Percentiles rank a stretch among this genome's conserved stretches.
Conservation (phyloP, 2,797 vertebrate genomes). For the Rhabdomys pumilio region DNA sequence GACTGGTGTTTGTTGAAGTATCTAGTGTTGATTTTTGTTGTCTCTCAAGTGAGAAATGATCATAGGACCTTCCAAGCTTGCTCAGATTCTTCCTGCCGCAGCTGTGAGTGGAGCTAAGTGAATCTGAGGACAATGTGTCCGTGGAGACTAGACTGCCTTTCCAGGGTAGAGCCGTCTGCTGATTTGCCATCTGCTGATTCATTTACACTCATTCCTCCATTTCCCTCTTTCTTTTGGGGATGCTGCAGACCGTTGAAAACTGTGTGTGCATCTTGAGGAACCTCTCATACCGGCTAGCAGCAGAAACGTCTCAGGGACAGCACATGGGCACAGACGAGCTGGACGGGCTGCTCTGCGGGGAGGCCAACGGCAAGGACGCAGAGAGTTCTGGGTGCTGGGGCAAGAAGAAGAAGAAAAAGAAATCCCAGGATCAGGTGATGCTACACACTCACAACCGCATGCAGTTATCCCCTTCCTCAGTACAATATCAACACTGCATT, state of each 20-base stretch:
- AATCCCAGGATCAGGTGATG: conserved; percentile 97
- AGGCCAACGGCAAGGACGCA: conserved; percentile 95
- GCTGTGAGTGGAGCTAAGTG: background rate
- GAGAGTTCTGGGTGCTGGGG: conserved; percentile 99
- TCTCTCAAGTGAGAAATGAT: background rate
- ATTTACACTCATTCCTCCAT: conserved; percentile 54
- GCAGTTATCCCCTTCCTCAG: conserved; percentile 83
- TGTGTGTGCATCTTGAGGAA: conserved; percentile 99
- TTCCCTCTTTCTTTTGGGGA: conserved; percentile 59
- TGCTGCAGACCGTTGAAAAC: conserved; percentile 98
- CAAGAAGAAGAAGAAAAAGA: conserved; percentile 99
- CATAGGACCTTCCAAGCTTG: background rate
- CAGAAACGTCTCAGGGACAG: conserved; percentile 99
- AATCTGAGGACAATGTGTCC: background rate
- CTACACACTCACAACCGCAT: conserved; percentile 86
- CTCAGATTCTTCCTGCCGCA: background rate
- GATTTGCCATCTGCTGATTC: too few species aligned
- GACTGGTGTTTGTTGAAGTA: background rate
- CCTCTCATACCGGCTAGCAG: conserved; percentile 98
- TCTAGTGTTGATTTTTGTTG: background rate
- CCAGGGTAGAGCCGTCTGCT: background rate
- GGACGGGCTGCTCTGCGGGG: conserved; percentile 97
- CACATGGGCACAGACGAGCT: conserved; percentile 98
- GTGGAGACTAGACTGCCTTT: background rate
- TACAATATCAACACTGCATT: accelerated